Conservation (phyloP, 2,888 invertebrate genomes). For the Sussaba pulchella region DNA sequence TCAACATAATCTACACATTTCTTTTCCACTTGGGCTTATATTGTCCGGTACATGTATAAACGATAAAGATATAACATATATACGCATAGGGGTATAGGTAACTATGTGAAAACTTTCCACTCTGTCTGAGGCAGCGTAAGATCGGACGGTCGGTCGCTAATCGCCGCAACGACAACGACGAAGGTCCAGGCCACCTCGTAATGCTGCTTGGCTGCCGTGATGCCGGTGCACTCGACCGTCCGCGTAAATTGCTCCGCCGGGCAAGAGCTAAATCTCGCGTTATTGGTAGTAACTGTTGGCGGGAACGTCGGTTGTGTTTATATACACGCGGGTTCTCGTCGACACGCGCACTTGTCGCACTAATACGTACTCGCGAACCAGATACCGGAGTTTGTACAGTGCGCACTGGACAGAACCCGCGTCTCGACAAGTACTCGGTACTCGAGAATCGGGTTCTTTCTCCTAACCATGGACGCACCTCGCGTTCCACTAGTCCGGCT, state of each 20-base stretch:
- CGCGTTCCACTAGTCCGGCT: constrained; percentile 51
- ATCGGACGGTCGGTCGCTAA: constrained; percentile 14
- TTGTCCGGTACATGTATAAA: too few species aligned
- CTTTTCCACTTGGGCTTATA: too few species aligned
- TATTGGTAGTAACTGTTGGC: constrained; percentile 30
- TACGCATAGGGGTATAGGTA: not conserved
- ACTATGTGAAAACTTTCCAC: constrained; percentile 17
- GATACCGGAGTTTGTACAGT: constrained; percentile 19
- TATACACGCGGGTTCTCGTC: constrained; percentile 30
- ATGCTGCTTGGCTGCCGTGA: constrained; percentile 16
- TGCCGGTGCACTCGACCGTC: constrained; percentile 16
- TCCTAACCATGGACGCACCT: constrained; percentile 46
- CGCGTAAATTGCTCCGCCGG: constrained; percentile 48
- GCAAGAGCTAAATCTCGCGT: constrained; percentile 27
- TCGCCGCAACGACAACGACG: constrained; percentile 21
- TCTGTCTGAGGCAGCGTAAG: constrained; percentile 1
- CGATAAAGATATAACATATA: not conserved
- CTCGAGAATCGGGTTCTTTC: constrained; percentile 40
- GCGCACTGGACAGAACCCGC: constrained; percentile 2
- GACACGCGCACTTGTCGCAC: constrained; percentile 19
- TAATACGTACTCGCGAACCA: constrained; percentile 15
- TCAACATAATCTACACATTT: too few species aligned
- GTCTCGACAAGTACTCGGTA: constrained; percentile 10
- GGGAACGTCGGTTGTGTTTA: constrained; percentile 42
- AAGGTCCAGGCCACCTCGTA: constrained; percentile 33